phyloP scores from a whole-genome alignment of 2,888 invertebrate genomes.

The Ophraella communa region DNA sequence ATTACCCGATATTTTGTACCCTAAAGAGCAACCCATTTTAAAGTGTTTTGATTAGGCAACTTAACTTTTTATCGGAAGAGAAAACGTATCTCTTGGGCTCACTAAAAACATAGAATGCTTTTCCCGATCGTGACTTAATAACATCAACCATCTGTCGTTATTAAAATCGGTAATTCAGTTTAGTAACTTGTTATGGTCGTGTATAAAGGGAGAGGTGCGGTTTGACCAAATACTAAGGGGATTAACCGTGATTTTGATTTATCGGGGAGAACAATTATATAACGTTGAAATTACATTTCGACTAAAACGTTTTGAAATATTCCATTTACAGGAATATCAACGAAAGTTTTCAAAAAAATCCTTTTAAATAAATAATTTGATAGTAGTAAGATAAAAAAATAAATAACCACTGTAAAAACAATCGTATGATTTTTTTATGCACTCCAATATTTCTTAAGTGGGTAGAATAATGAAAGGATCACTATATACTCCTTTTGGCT shows the following conservation, averaged over 20 bases:
- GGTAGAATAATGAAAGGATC: no score
- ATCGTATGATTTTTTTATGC: no score
- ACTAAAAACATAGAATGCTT: background rate
- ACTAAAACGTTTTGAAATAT: background rate
- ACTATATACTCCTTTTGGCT: no score
- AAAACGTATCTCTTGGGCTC: slow-evolving; percentile 5
- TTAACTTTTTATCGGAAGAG: background rate
- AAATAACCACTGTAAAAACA: no score
- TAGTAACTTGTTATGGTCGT: slow-evolving; percentile 13
- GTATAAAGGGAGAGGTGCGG: background rate
- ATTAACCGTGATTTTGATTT: slow-evolving; percentile 6
- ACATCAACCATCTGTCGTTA: slow-evolving; percentile 25
- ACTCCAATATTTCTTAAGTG: no score
- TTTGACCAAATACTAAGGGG: slow-evolving; percentile 9
- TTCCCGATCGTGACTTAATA: slow-evolving; percentile 25
- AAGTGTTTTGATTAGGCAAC: background rate
- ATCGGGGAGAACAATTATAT: slow-evolving; percentile 2
- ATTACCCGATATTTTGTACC: no score
- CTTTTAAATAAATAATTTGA: no score
- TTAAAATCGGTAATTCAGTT: slow-evolving; percentile 25
- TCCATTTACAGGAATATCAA: no score
- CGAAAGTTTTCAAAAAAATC: no score
- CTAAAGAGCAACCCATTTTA: background rate
- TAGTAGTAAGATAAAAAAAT: no score
- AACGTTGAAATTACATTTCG: background rate